A percentile compares a stretch with the other conserved stretches of the same genome.
These are phyloP conservation scores for Melanchra persicariae DNA, from an alignment of 2,888 invertebrate species.

Conservation along the genomic window DNA sequence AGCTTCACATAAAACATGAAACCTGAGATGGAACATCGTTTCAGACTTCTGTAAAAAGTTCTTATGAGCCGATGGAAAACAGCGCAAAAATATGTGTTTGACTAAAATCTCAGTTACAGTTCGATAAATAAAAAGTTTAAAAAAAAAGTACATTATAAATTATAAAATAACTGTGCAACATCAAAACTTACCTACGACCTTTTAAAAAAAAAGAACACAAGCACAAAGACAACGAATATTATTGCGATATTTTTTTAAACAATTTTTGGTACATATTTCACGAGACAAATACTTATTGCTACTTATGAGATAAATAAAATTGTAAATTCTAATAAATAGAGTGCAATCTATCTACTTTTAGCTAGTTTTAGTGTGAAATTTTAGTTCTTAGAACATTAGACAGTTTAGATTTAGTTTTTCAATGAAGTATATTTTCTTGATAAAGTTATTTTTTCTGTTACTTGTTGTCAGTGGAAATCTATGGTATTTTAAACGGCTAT, in stretches of 20 bases:
- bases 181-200: too few species aligned
- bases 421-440: conserved; percentile 52
- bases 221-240: conserved; percentile 49
- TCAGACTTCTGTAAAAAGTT: background rate
- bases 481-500: background rate
- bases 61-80: background rate
- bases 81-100: background rate
- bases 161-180: too few species aligned
- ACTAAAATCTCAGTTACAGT: background rate
- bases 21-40: too few species aligned
- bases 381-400: conserved; percentile 67
- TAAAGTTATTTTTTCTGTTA: conserved; percentile 26
- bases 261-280: conserved; percentile 53
- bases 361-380: conserved; percentile 75
- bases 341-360: conserved; percentile 77
- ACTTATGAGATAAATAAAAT: conserved; percentile 65
- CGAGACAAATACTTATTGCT: conserved; percentile 61
- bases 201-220: conserved; percentile 35
- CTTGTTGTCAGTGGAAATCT: conserved; percentile 33
- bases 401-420: conserved; percentile 57
- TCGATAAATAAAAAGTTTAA: too few species aligned
- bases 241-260: conserved; percentile 54
- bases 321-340: conserved; percentile 71
- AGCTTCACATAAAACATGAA: background rate
- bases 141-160: too few species aligned